These are phyloP conservation scores for Betta splendens DNA, from an alignment of 2,797 vertebrate species.

Conservation along the genomic window DNA sequence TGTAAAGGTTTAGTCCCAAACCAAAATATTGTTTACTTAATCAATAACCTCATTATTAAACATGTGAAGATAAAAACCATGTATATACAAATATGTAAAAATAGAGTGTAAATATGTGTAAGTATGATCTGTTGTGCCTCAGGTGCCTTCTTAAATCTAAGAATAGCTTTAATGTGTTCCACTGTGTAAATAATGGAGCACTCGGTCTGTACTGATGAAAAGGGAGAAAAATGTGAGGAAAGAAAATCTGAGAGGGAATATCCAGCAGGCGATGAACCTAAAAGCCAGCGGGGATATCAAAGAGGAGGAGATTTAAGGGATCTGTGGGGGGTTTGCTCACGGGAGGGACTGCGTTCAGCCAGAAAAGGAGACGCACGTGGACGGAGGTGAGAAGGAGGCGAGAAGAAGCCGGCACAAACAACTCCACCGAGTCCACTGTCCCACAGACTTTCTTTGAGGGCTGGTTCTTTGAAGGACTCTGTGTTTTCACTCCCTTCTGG, in stretches of 20 bases:
- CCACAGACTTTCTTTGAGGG: constrained; percentile 2
- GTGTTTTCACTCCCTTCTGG: not conserved
- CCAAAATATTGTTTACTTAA: too few relatives aligned
- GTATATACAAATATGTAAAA: too few relatives aligned
- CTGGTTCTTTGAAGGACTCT: not conserved
- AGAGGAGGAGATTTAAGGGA: constrained; percentile 31
- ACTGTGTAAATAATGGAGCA: not conserved
- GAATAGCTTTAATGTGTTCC: not conserved
- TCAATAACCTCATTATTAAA: too few relatives aligned
- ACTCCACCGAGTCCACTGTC: too few relatives aligned
- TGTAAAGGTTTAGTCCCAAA: too few relatives aligned
- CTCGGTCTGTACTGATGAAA: not conserved
- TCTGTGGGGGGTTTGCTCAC: constrained; percentile 12
- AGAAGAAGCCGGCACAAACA: constrained; percentile 1
- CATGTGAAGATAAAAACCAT: too few relatives aligned
- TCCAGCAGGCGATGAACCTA: constrained; percentile 12
- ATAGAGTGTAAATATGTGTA: too few relatives aligned
- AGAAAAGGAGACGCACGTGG: not conserved
- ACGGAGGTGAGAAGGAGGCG: not conserved
- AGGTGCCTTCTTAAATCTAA: not conserved
- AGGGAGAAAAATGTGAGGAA: not conserved
- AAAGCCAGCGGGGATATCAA: constrained; percentile 23
- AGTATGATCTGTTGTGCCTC: too few relatives aligned
- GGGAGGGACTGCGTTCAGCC: constrained; percentile 12
- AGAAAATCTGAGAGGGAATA: not conserved